phyloP scores from a whole-genome alignment of 2,113 vertebrate genomes.

The Coryphaenoides rupestris region DNA sequence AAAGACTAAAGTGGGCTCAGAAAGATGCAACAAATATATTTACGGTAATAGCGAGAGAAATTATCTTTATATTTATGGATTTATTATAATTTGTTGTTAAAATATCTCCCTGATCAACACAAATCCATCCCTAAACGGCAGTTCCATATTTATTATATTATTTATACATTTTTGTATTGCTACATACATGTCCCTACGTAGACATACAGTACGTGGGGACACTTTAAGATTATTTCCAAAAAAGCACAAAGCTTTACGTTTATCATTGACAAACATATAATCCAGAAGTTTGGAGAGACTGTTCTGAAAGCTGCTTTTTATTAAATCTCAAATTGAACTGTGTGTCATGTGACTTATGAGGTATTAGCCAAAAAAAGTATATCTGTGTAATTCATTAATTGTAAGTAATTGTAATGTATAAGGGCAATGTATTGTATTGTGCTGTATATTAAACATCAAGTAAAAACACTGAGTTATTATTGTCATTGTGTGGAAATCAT shows the following conservation, averaged over 20 bases:
- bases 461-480: slow-evolving; percentile 23
- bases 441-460: slow-evolving; percentile 42
- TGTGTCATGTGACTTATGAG: slow-evolving; percentile 52
- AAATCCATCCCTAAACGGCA: no score
- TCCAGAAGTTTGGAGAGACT: slow-evolving; percentile 54
- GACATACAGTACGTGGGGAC: not conserved
- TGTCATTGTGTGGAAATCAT: slow-evolving; percentile 43
- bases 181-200: no score
- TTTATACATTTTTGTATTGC: no score
- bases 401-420: slow-evolving; percentile 59
- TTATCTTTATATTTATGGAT: no score
- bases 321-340: slow-evolving; percentile 37
- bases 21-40: not conserved
- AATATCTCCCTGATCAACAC: no score
- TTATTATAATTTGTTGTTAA: no score
- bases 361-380: slow-evolving; percentile 37
- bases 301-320: slow-evolving; percentile 62
- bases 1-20: slow-evolving; percentile 36
- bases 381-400: no score
- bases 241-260: slow-evolving; percentile 58
- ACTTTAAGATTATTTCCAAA: slow-evolving; percentile 27
- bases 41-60: no score
- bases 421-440: slow-evolving; percentile 55
- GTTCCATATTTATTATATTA: no score
- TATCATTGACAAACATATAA: slow-evolving; percentile 41